Evolutionary conservation across 2,113 vertebrate species (phyloP).

Genomic region (Rousettus leschenaultii): DNA sequence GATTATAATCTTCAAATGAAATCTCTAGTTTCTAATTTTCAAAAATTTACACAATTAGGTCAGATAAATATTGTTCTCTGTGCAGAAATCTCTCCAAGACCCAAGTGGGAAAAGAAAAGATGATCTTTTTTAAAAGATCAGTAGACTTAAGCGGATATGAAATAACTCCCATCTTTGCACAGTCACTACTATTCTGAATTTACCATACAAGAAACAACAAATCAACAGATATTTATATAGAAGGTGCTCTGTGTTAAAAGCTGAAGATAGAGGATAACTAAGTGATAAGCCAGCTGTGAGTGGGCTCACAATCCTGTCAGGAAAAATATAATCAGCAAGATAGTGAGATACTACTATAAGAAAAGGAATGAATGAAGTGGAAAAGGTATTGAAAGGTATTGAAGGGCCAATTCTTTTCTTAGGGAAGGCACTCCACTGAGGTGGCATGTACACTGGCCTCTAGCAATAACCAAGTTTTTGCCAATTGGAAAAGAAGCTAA

Average conservation of each 20-base stretch:
- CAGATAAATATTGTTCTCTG: not conserved
- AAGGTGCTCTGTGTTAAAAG: not conserved
- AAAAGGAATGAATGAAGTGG: not conserved
- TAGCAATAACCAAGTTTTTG: not conserved
- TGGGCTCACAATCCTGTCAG: not conserved
- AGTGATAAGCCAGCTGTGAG: not conserved
- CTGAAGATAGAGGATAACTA: not conserved
- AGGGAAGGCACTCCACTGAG: not conserved
- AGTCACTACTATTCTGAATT: not conserved
- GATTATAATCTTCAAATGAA: not conserved
- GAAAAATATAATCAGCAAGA: not conserved
- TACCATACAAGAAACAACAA: not conserved
- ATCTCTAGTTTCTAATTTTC: not conserved
- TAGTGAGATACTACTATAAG: not conserved
- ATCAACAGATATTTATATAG: not conserved
- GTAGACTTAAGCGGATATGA: not conserved
- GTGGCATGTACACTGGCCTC: not conserved
- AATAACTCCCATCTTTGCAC: not conserved
- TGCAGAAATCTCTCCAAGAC: not conserved
- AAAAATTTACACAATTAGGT: not conserved
- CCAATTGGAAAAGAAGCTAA: not conserved
- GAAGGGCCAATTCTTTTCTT: not conserved
- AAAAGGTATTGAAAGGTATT: not conserved
- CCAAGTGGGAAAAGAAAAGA: not conserved
- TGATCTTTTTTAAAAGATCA: not conserved